Evolutionary conservation across 2,888 invertebrate genomes (phyloP).

Genomic region (Drosophila koepferae): DNA sequence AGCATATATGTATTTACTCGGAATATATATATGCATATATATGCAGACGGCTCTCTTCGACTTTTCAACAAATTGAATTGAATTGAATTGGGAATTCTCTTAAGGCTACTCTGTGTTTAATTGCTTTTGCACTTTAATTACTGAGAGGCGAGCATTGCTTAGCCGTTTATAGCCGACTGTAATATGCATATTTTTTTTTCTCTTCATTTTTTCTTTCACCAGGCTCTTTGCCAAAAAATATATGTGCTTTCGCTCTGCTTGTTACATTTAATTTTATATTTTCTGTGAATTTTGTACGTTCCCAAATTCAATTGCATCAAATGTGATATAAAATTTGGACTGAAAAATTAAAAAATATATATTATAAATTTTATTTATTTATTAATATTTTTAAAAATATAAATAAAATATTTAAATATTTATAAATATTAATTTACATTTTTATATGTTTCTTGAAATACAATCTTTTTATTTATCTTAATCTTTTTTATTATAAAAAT

Average conservation of each 20-base stretch:
- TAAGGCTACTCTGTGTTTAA: neutral
- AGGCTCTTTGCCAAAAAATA: conserved; percentile 69
- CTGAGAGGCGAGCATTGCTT: neutral
- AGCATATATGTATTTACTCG: neutral
- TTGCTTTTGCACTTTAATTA: neutral
- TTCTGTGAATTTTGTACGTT: conserved; percentile 16
- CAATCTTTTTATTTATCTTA: too few species aligned
- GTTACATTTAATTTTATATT: conserved; percentile 41
- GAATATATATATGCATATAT: neutral
- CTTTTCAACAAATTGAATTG: too few species aligned
- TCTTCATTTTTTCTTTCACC: conserved; percentile 6
- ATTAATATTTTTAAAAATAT: neutral
- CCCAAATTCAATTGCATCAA: conserved; percentile 1
- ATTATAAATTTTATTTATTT: neutral
- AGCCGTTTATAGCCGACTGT: conserved; percentile 11
- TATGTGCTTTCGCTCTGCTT: conserved; percentile 38
- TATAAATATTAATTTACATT: neutral
- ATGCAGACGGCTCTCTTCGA: neutral
- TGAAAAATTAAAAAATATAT: neutral
- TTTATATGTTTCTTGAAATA: neutral
- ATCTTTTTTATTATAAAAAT: neutral
- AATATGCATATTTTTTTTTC: neutral
- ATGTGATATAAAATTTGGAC: neutral
- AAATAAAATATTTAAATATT: neutral
- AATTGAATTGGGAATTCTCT: too few species aligned